Percentiles rank a stretch among this genome's conserved stretches.
These are phyloP conservation scores for Aradophagus sp. DNA, from an alignment of 1,140 invertebrate species.

Conservation along the genomic window DNA sequence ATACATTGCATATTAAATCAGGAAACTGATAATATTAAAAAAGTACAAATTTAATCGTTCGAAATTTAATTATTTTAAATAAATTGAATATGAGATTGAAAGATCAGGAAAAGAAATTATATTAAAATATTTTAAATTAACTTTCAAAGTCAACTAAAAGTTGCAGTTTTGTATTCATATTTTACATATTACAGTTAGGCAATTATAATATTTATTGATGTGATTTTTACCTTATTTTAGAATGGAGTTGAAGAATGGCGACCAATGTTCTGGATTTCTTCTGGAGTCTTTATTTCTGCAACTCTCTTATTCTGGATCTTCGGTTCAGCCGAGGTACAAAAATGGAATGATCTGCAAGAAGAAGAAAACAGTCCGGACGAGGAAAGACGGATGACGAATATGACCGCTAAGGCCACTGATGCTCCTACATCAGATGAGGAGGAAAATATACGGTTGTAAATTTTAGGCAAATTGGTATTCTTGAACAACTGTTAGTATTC, in stretches of 20 bases:
- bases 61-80: too few species aligned
- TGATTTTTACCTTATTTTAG: conserved; percentile 71
- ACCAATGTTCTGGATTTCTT: conserved; percentile 84
- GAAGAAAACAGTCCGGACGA: conserved; percentile 41
- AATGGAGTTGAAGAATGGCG: conserved; percentile 86
- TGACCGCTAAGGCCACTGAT: conserved; percentile 26
- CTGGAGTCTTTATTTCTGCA: conserved; percentile 81
- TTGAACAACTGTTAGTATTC: neutral
- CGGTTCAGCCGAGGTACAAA: conserved; percentile 79
- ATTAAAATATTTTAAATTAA: too few species aligned
- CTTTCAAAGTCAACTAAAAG: too few species aligned
- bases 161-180: too few species aligned
- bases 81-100: too few species aligned
- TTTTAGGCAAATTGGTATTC: neutral
- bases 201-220: neutral
- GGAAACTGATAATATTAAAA: too few species aligned
- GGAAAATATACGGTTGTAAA: conserved; percentile 65
- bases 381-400: conserved; percentile 60
- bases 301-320: conserved; percentile 81
- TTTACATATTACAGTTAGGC: too few species aligned
- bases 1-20: too few species aligned
- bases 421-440: conserved; percentile 61
- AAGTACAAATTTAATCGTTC: too few species aligned
- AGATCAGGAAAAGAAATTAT: too few species aligned
- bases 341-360: conserved; percentile 77